These are phyloP conservation scores for Epinephelus moara DNA, from an alignment of 2,113 vertebrate species.

Conservation along the genomic window DNA sequence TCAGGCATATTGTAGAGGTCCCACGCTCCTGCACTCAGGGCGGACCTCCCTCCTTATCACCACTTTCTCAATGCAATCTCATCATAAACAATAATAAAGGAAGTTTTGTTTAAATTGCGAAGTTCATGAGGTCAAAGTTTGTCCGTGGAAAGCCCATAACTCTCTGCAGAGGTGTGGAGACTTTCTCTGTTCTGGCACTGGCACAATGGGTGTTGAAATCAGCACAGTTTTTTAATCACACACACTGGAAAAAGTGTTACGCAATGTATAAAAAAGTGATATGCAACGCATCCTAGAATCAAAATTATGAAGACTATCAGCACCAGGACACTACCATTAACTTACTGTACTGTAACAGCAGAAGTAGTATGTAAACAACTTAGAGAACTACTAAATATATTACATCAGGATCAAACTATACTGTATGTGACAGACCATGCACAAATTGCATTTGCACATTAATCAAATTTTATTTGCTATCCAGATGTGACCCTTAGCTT, in stretches of 20 bases:
- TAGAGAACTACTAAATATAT: not conserved
- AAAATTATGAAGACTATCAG: conserved; percentile 21
- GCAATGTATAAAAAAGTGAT: conserved; percentile 28
- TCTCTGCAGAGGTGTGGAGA: conserved; percentile 24
- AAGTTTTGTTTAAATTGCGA: conserved; percentile 59
- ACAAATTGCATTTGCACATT: conserved; percentile 3
- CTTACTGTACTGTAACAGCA: not conserved
- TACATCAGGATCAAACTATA: not conserved
- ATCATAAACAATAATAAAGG: conserved; percentile 77
- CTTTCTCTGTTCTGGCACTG: conserved; percentile 24
- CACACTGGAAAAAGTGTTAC: conserved; percentile 18
- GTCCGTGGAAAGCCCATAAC: conserved; percentile 35
- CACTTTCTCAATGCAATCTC: conserved; percentile 62
- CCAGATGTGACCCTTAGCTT: not conserved
- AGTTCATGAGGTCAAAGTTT: conserved; percentile 60
- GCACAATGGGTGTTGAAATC: conserved; percentile 50
- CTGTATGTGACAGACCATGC: not conserved
- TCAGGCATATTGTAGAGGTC: conserved; percentile 51
- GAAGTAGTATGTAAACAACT: not conserved
- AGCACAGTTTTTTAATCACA: conserved; percentile 34
- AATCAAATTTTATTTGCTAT: not conserved
- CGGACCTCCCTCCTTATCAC: conserved; percentile 60
- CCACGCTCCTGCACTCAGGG: conserved; percentile 28
- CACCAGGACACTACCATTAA: not conserved
- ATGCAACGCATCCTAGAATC: conserved; percentile 11